These are phyloP conservation scores for Flabesymbios commensalis DNA, from an alignment of 2,888 invertebrate species.

Conservation along the genomic window DNA sequence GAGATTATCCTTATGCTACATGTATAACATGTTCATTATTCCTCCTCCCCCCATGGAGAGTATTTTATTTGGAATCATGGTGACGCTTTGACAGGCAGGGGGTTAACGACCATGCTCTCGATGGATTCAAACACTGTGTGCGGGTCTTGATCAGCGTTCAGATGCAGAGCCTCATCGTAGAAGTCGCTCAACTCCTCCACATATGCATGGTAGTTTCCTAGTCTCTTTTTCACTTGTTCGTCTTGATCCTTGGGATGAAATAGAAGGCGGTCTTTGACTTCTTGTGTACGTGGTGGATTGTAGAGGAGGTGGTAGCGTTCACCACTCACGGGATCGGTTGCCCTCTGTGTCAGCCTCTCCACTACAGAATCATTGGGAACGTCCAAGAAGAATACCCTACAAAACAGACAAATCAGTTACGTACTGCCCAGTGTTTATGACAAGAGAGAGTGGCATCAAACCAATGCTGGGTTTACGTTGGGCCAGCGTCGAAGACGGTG, in stretches of 20 bases:
- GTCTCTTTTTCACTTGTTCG: conserved; percentile 45
- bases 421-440: too few species aligned
- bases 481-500: too few species aligned
- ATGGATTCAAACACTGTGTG: conserved; percentile 62
- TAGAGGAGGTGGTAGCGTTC: conserved; percentile 59
- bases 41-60: too few species aligned
- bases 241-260: conserved; percentile 49
- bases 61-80: too few species aligned
- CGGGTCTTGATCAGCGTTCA: conserved; percentile 60
- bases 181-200: conserved; percentile 55
- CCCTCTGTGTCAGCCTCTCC: conserved; percentile 56
- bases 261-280: conserved; percentile 49
- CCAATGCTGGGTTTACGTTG: too few species aligned
- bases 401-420: too few species aligned
- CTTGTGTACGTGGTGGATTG: conserved; percentile 59
- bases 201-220: conserved; percentile 50
- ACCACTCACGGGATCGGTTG: conserved; percentile 60
- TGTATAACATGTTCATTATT: too few species aligned
- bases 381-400: conserved; percentile 60
- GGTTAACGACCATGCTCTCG: conserved; percentile 60
- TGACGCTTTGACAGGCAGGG: too few species aligned
- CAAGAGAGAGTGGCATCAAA: too few species aligned
- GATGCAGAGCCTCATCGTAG: conserved; percentile 52
- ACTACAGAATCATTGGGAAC: conserved; percentile 60
- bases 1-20: too few species aligned